Evolutionary conservation across 2,888 invertebrate genomes (phyloP), one percentile per base, ranked within the genome.

Genomic region (Chydorus sphaericus): DNA sequence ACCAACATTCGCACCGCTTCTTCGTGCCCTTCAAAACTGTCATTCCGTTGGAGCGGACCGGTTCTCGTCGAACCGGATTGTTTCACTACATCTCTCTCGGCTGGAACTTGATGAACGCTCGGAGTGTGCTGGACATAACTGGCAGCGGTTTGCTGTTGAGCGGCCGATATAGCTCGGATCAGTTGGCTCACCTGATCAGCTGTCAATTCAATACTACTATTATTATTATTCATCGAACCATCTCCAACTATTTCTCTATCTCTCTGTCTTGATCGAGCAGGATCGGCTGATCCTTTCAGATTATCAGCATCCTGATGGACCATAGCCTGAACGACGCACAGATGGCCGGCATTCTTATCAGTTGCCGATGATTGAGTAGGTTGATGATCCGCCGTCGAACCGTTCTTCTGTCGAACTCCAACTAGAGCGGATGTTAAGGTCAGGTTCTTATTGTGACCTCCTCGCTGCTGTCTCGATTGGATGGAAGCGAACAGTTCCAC

Each of bases 11-110:
- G 73, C 1, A 81, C 80, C 2, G 80, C 79, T 64, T 81, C 80
- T 67, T 81, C 81, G 66, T 81, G 80, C 2, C 80, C 80, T 65
- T 81, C 81, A 64, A 81, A 81, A 64, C 80, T 80, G 63, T 80
- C 80, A 1, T 80, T 77, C 64, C 80, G 80, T 36, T 64, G 62
- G 5, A 64, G 49, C 10, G 60, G 49, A n/a, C n/a, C n/a, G n/a
- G n/a, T n/a, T n/a, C n/a, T n/a, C n/a, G n/a, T n/a, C n/a, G n/a
- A n/a, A n/a, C n/a, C n/a, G n/a, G n/a, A n/a, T 48, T 52, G 31
- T 26, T 52, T 49, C 7, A 23, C 20, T 7, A 18, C 23, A 23
- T 57, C 50, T 20, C 39, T 30, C 23, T 52, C 36, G 4, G 33
- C 18, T 14, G 29, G 11, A 3, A 14, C 29, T 29, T 20, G 18